Base-by-base conservation (phyloP, 2,888 invertebrate genomes). In the Heteropelma amictum region DNA sequence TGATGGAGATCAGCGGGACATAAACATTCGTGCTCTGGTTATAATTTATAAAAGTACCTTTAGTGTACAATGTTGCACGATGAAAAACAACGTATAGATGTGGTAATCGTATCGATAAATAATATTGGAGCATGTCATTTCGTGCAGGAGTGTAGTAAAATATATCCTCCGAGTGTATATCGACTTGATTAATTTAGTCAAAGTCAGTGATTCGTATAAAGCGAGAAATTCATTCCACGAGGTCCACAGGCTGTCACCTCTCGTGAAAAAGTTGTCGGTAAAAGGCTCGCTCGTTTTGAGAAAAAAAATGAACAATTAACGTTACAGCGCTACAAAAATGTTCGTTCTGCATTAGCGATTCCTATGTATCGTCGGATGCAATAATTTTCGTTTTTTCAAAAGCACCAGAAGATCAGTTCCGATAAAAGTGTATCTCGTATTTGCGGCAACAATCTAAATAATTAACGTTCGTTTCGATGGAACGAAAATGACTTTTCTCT, bases 41-140 rank as follows among this genome's bases (percentile, higher is more conserved):
- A 45, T 49, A 47, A 64, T 56, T 56, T 56, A 56, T 53, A 49
- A 71, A 71, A 56, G 63, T 56, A 45, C 47, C 30, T 40, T 47
- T 12, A 35, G n/a, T n/a, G n/a, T 64, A 71, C 71, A 71, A 71
- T 71, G 71, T 71, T 63, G 47, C 30, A 23, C n/a, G 64, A 53
- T 45, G 38, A 71, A 40, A 33, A 35, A 35, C 45, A 35, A 54
- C 19, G 64, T 56, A n/a, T n/a, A 40, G 56, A 64, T 33, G 63
- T 49, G 49, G 71, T 71, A 71, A 71, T 71, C 71, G 71, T 21
- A 33, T 38, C 71, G 63, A 71, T 71, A 71, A 71, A 71, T 71
- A 71, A 71, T 63, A 64, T 56, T 23, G 38, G 47, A 23, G 54
- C 42, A 38, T 71, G 56, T 56, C 49, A 56, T 38, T 33, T 14